Conservation (phyloP, 1,140 invertebrate genomes). For the Cardiocondyla obscurior region DNA sequence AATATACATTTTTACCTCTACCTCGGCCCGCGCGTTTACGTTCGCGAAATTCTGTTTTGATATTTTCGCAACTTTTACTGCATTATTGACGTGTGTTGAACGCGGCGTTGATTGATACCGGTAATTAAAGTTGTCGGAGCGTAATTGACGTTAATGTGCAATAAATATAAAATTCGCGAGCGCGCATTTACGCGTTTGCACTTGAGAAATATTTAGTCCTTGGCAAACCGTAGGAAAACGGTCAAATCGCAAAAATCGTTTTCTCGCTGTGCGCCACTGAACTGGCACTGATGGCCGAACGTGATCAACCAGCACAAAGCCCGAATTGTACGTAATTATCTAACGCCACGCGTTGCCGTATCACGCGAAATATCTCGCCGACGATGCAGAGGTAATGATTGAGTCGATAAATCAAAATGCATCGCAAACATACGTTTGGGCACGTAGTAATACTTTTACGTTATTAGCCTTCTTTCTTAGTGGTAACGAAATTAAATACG, state of each 20-base stretch:
- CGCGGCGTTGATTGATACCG: background rate
- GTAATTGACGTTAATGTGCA: background rate
- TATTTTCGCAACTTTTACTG: background rate
- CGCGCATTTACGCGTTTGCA: background rate
- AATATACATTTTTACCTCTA: background rate
- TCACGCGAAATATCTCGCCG: constrained; percentile 15
- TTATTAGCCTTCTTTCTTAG: background rate
- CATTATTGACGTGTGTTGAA: background rate
- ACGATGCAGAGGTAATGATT: background rate
- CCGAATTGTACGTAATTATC: constrained; percentile 29
- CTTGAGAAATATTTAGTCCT: constrained; percentile 49
- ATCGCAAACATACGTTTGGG: constrained; percentile 7
- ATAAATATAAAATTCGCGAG: background rate
- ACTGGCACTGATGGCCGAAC: constrained; percentile 62
- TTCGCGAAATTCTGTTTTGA: background rate
- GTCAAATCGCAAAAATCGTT: constrained; percentile 45
- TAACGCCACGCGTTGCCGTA: background rate
- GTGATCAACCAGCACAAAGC: constrained; percentile 9
- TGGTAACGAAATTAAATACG: background rate
- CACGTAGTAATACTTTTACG: background rate
- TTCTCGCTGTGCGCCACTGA: constrained; percentile 62
- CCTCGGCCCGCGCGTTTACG: background rate
- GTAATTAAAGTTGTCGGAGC: constrained; percentile 1
- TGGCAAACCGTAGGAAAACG: constrained; percentile 57
- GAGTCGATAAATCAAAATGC: background rate